phyloP scores from a whole-genome alignment of 2,888 invertebrate genomes.

The Caenorhabditis parvicauda region DNA sequence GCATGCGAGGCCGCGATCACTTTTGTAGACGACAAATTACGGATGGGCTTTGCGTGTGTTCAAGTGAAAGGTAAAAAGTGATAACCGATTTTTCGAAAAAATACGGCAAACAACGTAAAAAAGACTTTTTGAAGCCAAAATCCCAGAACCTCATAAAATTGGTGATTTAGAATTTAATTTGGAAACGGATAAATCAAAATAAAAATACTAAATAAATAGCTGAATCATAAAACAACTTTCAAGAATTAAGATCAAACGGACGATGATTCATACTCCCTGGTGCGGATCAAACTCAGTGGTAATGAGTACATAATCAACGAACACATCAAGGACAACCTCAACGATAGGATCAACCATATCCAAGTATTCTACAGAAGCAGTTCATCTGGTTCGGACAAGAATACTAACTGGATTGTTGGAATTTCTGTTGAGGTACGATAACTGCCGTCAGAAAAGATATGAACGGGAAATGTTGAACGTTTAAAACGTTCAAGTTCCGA shows the following conservation, averaged over 20 bases:
- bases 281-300: not conserved
- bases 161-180: no score
- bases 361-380: constrained; percentile 10
- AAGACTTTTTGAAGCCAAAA: not conserved
- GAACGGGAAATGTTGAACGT: no score
- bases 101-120: not conserved
- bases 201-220: no score
- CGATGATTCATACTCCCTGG: no score
- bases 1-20: constrained; percentile 27
- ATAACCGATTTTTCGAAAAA: constrained; percentile 64
- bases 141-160: no score
- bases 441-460: no score
- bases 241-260: no score
- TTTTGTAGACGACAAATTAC: constrained; percentile 17
- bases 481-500: no score
- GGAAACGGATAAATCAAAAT: no score
- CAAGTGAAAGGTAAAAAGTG: constrained; percentile 7
- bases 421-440: constrained; percentile 23
- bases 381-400: not conserved
- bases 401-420: constrained; percentile 27
- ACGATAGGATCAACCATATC: constrained; percentile 18
- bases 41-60: constrained; percentile 26
- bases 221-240: no score
- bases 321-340: constrained; percentile 10
- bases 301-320: not conserved